These are phyloP conservation scores for Caenorhabditis sinica DNA, from an alignment of 2,888 invertebrate species.

Conservation along the genomic window DNA sequence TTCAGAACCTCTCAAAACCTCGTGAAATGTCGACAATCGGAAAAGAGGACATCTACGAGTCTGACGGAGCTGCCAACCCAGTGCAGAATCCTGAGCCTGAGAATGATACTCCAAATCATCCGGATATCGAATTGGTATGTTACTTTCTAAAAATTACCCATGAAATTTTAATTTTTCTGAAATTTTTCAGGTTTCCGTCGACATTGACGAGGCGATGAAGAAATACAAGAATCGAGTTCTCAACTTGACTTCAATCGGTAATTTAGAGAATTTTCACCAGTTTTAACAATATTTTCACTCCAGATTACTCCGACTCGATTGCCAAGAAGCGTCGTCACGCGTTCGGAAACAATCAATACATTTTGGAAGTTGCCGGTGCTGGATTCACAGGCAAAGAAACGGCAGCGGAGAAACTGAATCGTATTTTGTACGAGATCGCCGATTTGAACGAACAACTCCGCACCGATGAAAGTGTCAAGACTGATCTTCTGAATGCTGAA, in stretches of 20 bases:
- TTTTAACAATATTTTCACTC: not conserved
- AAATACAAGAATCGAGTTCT: conserved; percentile 76
- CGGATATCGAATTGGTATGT: conserved; percentile 75
- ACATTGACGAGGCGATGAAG: conserved; percentile 79
- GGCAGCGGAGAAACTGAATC: conserved; percentile 77
- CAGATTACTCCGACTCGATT: conserved; percentile 81
- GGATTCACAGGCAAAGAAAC: conserved; percentile 73
- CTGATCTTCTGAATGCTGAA: conserved; percentile 66
- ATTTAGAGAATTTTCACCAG: not conserved
- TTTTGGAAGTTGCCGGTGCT: conserved; percentile 78
- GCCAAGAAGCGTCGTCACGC: conserved; percentile 75
- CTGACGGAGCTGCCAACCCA: conserved; percentile 71
- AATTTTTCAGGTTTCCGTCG: conserved; percentile 76
- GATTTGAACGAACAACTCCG: conserved; percentile 71
- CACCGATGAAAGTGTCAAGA: conserved; percentile 47
- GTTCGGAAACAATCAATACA: conserved; percentile 77
- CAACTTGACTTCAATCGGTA: conserved; percentile 76
- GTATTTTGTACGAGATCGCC: conserved; percentile 75
- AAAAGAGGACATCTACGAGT: conserved; percentile 83
- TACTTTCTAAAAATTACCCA: not conserved
- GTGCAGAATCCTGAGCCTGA: conserved; percentile 61
- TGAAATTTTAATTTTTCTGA: not conserved
- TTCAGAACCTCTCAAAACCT: conserved; percentile 12
- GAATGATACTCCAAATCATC: conserved; percentile 71
- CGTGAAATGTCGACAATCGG: conserved; percentile 79